Evolutionary conservation across 2,797 vertebrate genomes (phyloP), one percentile per base, ranked within the genome.

Genomic region (Tiaroga cobitis): DNA sequence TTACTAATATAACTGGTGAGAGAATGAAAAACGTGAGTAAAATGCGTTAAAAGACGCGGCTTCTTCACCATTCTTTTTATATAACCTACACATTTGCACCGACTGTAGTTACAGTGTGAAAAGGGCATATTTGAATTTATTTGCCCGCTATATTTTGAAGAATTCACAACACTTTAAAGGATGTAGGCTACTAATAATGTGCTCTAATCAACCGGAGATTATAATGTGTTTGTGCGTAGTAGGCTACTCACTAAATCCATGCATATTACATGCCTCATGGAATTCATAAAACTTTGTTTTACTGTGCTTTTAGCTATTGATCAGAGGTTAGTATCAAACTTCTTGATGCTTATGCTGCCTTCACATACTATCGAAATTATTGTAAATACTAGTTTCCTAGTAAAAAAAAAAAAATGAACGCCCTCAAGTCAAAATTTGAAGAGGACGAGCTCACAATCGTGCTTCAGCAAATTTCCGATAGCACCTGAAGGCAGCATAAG

Each of bases 151-250:
- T 24, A 37, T 8, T 68, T 67, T 32, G 41, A 39, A 32, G 61
- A 69, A 65, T 37, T 5, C 24, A 68, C 18, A 67, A 7, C 73
- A 56, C 3, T 76, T 24, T 73, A 59, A 63, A 67, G 24, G 43
- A 68, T 84, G 74, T 43, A 4, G 32, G 2, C 3, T 34, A 24
- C 34, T 43, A 56, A 69, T 69, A 77, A 70, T 84, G 74, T 78
- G 74, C 34, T 77, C 46, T 84, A 69, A 84, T 84, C 82, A 77
- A 63, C 49, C 0, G 34, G 73, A 78, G 82, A 84, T 77, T 84
- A 84, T 77, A 75, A 67, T 67, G 61, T 68, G 13, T 26, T 16
- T n/a, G 46, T 59, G 61, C 46, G 46, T 83, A 39, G 37, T 37
- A 37, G 37, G 39, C 39, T 39, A 26, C 63, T 56, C 63, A 26